phyloP scores from a whole-genome alignment of 2,888 invertebrate genomes.

The Cyclophora punctaria region DNA sequence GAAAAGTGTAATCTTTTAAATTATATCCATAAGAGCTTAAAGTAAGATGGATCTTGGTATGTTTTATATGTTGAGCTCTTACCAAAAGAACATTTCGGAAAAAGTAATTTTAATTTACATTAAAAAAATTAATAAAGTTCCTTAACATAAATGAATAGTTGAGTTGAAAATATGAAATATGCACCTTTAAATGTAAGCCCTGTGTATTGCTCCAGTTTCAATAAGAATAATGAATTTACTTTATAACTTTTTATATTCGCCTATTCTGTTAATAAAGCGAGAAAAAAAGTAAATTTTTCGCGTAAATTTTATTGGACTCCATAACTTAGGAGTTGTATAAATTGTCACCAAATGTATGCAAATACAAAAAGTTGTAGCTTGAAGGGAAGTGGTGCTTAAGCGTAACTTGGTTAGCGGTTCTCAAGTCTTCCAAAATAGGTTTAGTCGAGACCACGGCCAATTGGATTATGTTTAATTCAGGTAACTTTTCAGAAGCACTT shows the following conservation, averaged over 20 bases:
- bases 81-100: no score
- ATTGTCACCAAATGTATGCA: slow-evolving; percentile 38
- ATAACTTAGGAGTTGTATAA: slow-evolving; percentile 16
- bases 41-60: no score
- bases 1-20: slow-evolving; percentile 5
- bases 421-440: slow-evolving; percentile 60
- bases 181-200: no score
- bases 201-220: no score
- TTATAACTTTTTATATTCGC: background rate
- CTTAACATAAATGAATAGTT: no score
- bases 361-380: slow-evolving; percentile 48
- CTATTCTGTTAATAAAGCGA: slow-evolving; percentile 2
- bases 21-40: background rate
- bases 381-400: slow-evolving; percentile 43
- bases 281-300: slow-evolving; percentile 4
- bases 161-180: no score
- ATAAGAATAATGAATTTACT: no score
- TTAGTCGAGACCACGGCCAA: slow-evolving; percentile 56
- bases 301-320: slow-evolving; percentile 5
- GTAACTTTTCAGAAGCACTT: slow-evolving; percentile 59
- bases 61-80: no score
- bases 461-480: slow-evolving; percentile 61
- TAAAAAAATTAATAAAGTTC: no score
- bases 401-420: slow-evolving; percentile 54
- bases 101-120: no score